Base-by-base conservation (phyloP, 2,888 invertebrate genomes). In the Notocelia uddmanniana region DNA sequence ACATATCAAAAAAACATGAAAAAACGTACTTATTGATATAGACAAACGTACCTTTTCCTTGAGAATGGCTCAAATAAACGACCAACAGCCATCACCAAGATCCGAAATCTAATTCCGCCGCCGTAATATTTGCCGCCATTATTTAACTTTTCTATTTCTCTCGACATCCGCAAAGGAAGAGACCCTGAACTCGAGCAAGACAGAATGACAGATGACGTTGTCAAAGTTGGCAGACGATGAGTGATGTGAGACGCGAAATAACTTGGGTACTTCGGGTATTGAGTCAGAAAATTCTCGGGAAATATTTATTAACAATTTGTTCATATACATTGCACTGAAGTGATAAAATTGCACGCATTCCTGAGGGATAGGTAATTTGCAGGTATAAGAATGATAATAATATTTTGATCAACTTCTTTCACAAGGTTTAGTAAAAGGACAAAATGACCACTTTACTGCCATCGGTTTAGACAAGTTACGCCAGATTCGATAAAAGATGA, bases 171-270 rank as follows among this genome's bases (percentile, higher is more conserved):
- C 18, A 15, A 48, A 21, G 21, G 50, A 34, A 48, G 37, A 48
- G 26, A 41, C 48, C 62, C 57, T 63, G 71, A 18, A 48, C 62
- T 26, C 31, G 54, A 37, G 54, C 41, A 31, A 23, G 69, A 69
- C 62, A 41, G 50, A 23, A 68, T 72, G 72, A 72, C 72, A 67
- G 72, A 72, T 68, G 72, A 50, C 68, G 18, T 62, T 72, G 72
- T 72, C 68, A 72, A 62, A 72, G 45, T 71, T 50, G 62, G 26
- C 10, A 62, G 72, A 68, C 72, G 68, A 68, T 72, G 72, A 72
- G 62, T 21, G 62, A 72, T 72, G 71, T 21, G 57, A 3, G 18
- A 18, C 45, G 34, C 70, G 64, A 31, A 66, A 64, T 66, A 66
- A 60, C 54, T 67, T 26, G 48, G 60, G 59, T 37, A n/a, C n/a